Evolutionary conservation across 2,888 invertebrate species (phyloP).

Genomic region (Palloptera scutellata): DNA sequence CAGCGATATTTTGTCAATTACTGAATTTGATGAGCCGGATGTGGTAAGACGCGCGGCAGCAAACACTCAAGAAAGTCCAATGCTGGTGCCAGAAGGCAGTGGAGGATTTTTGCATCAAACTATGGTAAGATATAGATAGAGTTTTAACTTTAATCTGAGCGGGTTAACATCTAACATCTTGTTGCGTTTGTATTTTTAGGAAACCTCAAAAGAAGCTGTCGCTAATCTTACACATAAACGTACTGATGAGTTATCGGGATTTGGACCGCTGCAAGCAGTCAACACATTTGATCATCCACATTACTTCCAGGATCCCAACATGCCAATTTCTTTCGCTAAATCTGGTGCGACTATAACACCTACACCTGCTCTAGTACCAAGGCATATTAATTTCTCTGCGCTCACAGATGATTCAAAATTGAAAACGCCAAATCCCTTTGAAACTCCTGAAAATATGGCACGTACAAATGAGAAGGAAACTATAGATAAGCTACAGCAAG

Average conservation of each 20-base stretch:
- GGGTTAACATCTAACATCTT: neutral
- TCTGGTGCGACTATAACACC: conserved; percentile 50
- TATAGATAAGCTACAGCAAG: conserved; percentile 59
- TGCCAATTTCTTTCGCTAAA: conserved; percentile 43
- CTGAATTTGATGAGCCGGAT: conserved; percentile 76
- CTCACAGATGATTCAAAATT: conserved; percentile 62
- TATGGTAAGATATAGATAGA: conserved; percentile 47
- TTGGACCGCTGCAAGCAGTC: conserved; percentile 49
- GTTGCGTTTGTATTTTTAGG: conserved; percentile 41
- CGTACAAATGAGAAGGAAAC: conserved; percentile 63
- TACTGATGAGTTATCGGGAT: conserved; percentile 54
- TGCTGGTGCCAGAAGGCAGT: conserved; percentile 49
- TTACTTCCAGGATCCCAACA: conserved; percentile 57
- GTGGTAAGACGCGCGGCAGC: conserved; percentile 67
- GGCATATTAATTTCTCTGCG: conserved; percentile 65
- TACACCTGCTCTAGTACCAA: conserved; percentile 55
- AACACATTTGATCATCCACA: conserved; percentile 62
- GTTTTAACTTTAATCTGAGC: neutral
- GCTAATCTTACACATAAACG: conserved; percentile 59
- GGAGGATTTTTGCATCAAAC: conserved; percentile 54
- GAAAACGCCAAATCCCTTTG: conserved; percentile 41
- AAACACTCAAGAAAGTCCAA: conserved; percentile 50
- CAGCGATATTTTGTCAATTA: conserved; percentile 77
- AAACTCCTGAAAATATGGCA: conserved; percentile 50
- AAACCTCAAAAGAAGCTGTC: conserved; percentile 57